Evolutionary conservation across 37 sponge, comb jelly and placozoan species (phyloP), one percentile per base, ranked within the genome.

Genomic region (Chondrosia reniformis): DNA sequence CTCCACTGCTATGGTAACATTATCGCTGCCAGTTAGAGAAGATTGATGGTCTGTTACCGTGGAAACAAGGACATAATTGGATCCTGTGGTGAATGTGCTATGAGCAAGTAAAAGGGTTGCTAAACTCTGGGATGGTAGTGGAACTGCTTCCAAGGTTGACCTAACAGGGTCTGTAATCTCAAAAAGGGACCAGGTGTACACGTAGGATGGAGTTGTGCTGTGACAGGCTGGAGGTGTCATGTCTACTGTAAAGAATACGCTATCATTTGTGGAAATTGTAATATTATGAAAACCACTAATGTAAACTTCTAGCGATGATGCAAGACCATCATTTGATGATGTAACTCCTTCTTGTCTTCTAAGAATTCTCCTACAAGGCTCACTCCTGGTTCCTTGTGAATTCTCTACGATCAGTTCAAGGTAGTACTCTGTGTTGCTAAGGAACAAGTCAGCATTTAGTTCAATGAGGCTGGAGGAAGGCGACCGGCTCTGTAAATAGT

Each of bases 351-450:
- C 42, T 21, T 10, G 19, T 69, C 9, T 36, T 25, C 41, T 22
- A 12, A 89, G 78, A 3, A 38, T 61, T 1, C 67, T 17, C 19
- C 13, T 65, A 34, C 25, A 49, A 56, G 63, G 24, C 40, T 74
- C 55, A 77, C 81, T 79, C 27, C 30, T 6, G 34, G 77, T 80
- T 0, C 91, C 86, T 28, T 59, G 28, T 17, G 91, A 74, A 57
- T 85, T 92, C 17, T 54, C 37, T 19, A 92, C 93, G 15, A 32
- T 38, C 39, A 88, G 66, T 52, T 85, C 79, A 5, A 92, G 67
- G 45, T 61, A 74, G 67, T 92, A 92, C 4, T 44, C 40, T 0
- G 58, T 65, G 19, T 63, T 24, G 4, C 34, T 21, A 1, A 45
- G 58, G 46, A 92, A 88, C 33, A 77, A 46, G 1, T 30, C 42